A percentile compares a stretch with the other conserved stretches of the same genome.
phyloP scores from a whole-genome alignment of 2,797 vertebrate species.

The Macropus fuliginosus region DNA sequence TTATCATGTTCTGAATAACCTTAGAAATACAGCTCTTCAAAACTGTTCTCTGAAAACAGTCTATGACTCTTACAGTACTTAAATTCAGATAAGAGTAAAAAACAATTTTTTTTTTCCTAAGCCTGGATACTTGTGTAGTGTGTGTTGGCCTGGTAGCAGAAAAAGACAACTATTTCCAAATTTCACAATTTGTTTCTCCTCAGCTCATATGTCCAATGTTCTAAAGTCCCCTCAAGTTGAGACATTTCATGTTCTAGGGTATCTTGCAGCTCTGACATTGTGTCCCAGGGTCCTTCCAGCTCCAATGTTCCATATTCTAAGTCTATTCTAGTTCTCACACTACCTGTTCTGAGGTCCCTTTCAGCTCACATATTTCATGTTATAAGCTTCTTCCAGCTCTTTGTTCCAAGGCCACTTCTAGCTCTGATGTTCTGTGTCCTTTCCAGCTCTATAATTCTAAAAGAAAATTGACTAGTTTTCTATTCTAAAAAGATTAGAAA shows the following conservation, averaged over 20 bases:
- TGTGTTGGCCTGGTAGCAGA: background rate
- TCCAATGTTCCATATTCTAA: background rate
- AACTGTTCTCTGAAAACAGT: background rate
- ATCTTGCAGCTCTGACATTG: background rate
- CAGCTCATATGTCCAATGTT: background rate
- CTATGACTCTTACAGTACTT: background rate
- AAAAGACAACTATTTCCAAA: background rate
- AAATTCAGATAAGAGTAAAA: background rate
- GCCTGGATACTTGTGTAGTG: background rate
- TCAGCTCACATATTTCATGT: background rate
- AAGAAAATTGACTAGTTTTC: background rate
- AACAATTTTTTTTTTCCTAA: background rate
- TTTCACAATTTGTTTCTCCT: background rate
- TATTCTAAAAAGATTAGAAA: background rate
- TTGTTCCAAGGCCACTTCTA: background rate
- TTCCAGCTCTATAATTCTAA: background rate
- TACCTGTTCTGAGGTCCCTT: background rate
- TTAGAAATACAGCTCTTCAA: background rate
- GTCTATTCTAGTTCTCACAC: background rate
- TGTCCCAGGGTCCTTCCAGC: background rate
- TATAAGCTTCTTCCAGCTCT: background rate
- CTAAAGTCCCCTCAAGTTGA: background rate
- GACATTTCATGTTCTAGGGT: background rate
- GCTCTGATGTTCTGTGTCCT: background rate
- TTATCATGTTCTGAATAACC: background rate